Conservation (phyloP, 2,113 vertebrate genomes). For the Sapajus apella region DNA sequence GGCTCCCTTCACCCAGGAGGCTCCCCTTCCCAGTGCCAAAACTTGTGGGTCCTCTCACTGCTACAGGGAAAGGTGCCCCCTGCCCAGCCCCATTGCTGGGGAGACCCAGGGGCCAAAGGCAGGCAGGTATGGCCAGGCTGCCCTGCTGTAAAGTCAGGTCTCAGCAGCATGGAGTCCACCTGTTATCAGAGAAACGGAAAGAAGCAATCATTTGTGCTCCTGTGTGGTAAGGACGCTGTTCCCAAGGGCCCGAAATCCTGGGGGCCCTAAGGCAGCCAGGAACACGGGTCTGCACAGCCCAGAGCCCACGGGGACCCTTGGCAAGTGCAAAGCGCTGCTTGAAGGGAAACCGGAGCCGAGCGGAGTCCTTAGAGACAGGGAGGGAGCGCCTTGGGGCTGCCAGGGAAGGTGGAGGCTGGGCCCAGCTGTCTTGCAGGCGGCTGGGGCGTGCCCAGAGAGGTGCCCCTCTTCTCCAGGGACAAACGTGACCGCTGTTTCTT, state of each 20-base stretch:
- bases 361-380: rapidly evolving
- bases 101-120: not conserved
- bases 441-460: too few relatives aligned
- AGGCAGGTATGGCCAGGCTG: not conserved
- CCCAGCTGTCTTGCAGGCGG: not conserved
- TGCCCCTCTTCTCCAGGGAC: not conserved
- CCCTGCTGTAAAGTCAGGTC: not conserved
- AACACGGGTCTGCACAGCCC: not conserved
- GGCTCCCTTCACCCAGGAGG: not conserved
- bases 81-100: not conserved
- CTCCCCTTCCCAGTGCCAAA: rapidly evolving
- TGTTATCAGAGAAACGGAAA: too few relatives aligned
- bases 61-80: rapidly evolving
- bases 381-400: not conserved
- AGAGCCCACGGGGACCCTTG: not conserved
- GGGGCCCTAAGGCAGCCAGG: not conserved
- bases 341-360: not conserved
- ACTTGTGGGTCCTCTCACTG: too few relatives aligned
- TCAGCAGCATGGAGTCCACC: not conserved
- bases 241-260: not conserved
- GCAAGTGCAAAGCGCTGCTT: not conserved
- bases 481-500: not conserved
- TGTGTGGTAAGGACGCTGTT: not conserved
- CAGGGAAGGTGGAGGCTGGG: too few relatives aligned
- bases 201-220: not conserved